Conservation (phyloP, 2,113 vertebrate genomes). For the Triplophysa tibetana region DNA sequence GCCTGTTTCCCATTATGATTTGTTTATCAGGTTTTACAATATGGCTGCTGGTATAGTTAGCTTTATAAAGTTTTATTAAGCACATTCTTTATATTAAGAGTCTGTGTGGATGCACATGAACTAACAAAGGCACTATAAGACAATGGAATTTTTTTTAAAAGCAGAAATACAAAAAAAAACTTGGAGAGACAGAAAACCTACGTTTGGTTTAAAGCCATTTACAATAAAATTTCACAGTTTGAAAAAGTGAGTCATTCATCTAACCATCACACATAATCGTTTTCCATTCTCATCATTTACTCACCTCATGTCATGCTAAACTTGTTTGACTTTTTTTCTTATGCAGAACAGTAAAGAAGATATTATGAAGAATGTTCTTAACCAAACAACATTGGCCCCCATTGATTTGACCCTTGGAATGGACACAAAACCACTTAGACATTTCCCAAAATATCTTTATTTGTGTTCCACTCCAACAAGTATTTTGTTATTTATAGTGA, state of each 20-base stretch:
- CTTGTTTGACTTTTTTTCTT: too few species aligned
- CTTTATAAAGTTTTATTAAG: background rate
- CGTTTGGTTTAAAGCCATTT: background rate
- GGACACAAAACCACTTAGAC: too few species aligned
- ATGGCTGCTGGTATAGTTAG: slow-evolving; percentile 21
- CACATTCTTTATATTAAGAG: slow-evolving; percentile 19
- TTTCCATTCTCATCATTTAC: too few species aligned
- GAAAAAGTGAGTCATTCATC: too few species aligned
- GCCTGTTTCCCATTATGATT: slow-evolving; percentile 20
- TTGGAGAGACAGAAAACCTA: background rate
- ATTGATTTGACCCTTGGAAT: too few species aligned
- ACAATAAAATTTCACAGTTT: background rate
- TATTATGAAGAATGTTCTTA: too few species aligned
- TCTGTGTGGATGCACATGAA: slow-evolving; percentile 1
- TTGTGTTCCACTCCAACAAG: background rate
- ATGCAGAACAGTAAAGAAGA: too few species aligned
- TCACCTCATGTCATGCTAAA: too few species aligned
- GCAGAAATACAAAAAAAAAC: background rate
- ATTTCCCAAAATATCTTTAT: too few species aligned
- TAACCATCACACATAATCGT: too few species aligned
- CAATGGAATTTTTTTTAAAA: background rate
- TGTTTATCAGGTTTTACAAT: background rate
- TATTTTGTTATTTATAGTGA: background rate
- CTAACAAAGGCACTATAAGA: background rate
- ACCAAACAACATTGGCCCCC: too few species aligned